Evolutionary conservation across 2,888 invertebrate species (phyloP).

Genomic region (Netelia melanura): DNA sequence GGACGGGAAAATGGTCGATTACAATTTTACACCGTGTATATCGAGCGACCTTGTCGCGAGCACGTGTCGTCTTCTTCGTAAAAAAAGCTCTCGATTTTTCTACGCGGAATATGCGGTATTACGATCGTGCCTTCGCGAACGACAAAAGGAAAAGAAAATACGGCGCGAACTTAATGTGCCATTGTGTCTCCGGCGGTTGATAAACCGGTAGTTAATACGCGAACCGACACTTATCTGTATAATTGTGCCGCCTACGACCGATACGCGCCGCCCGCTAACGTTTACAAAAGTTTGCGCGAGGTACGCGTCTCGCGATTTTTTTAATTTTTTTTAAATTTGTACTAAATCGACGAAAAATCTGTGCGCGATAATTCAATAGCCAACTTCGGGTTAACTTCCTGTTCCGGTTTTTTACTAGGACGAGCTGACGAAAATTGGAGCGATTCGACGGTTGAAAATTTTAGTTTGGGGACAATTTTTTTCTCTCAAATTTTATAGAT

Average conservation of each 20-base stretch:
- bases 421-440: no score
- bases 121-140: conserved; percentile 4
- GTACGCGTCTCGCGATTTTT: conserved; percentile 1
- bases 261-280: conserved; percentile 19
- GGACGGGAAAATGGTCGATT: neutral
- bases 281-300: conserved; percentile 43
- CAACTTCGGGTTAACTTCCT: no score
- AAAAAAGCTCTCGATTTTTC: conserved; percentile 24
- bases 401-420: no score
- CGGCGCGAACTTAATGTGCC: conserved; percentile 46
- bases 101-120: conserved; percentile 32
- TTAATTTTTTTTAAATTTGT: no score
- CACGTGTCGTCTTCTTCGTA: conserved; percentile 35
- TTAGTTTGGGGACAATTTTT: neutral
- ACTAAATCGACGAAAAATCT: no score
- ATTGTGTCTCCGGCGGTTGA: conserved; percentile 66
- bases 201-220: conserved; percentile 73
- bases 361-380: no score
- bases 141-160: conserved; percentile 9
- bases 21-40: conserved; percentile 1
- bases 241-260: conserved; percentile 59
- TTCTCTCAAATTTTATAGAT: neutral
- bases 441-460: conserved; percentile 9
- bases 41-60: conserved; percentile 20
- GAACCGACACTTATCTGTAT: conserved; percentile 64